These are phyloP conservation scores for Drosophila picticornis DNA, from an alignment of 2,888 invertebrate genomes.

Conservation along the genomic window DNA sequence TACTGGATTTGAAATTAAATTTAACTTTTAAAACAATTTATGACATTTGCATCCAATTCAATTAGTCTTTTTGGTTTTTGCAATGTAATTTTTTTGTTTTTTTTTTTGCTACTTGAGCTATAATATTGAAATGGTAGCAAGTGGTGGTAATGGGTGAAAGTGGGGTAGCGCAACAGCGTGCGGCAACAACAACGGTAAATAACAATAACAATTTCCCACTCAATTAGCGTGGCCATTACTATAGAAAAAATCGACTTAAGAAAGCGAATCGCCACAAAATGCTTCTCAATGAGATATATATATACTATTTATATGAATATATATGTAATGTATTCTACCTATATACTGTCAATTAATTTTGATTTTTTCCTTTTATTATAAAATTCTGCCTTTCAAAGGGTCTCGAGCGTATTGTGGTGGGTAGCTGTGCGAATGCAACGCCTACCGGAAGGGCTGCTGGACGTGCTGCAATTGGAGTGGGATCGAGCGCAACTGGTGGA, in stretches of 20 bases:
- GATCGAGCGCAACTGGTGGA: constrained; percentile 10
- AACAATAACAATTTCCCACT: constrained; percentile 80
- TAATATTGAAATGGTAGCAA: constrained; percentile 49
- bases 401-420: constrained; percentile 89
- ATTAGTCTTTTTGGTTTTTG: neutral
- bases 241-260: constrained; percentile 70
- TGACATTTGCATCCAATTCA: neutral
- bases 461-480: constrained; percentile 11
- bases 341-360: constrained; percentile 27
- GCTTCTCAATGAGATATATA: constrained; percentile 7
- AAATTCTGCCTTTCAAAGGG: constrained; percentile 85
- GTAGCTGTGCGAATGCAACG: constrained; percentile 44
- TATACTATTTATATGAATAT: neutral
- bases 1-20: no score
- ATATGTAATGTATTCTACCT: constrained; percentile 8
- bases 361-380: constrained; percentile 25
- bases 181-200: constrained; percentile 66
- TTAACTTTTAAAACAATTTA: neutral
- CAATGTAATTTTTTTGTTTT: constrained; percentile 21
- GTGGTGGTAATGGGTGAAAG: neutral
- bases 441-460: constrained; percentile 43
- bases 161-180: constrained; percentile 33
- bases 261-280: constrained; percentile 63
- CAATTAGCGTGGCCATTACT: constrained; percentile 78
- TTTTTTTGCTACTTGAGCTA: constrained; percentile 46